Base-by-base conservation (phyloP, 2,113 vertebrate genomes). In the Elgaria multicarinata region DNA sequence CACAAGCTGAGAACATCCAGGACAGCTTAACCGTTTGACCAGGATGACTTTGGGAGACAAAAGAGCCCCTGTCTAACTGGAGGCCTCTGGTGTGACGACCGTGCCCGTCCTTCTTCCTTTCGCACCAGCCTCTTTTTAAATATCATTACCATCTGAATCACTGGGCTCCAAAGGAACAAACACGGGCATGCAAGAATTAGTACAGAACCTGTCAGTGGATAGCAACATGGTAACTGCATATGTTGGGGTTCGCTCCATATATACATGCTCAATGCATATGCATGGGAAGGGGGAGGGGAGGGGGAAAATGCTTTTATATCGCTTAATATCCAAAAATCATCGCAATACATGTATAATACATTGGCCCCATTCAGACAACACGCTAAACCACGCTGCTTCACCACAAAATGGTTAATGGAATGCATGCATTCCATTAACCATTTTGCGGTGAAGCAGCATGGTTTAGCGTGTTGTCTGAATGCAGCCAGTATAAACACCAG, bases 1-100 rank as follows among this genome's bases (percentile, higher is more conserved):
- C 96, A 95, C 89, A 93, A 93, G 91, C 89, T 69, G 84, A 91
- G 86, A 89, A 87, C 91, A 83, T 67, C 58, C 74, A 39, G 74
- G 18, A 53, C 76, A 62, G 78, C 78, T 50, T 76, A 44, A 16
- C 62, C 24, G 69, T 78, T 55, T 82, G 77, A 62, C 81, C 55
- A 62, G 16, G 36, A 76, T 75, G 50, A 55, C 18, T 39, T 74
- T 58, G 36, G 20, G 26, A 22, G 26, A 89, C 88, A 89, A 84
- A 53, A 36, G 81, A 53, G 33, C 58, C 58, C 72, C 66, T 84
- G 82, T 85, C 75, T 28, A 78, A 31, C 44, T 24, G 46, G 44
- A 69, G 6, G 33, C 4, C 39, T 75, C 4, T 50, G 39, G 58
- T 55, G 46, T 66, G 74, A 80, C 33, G 7, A 33, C 77, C 33